Evolutionary conservation across 2,888 invertebrate genomes (phyloP), one percentile per base, ranked within the genome.

Genomic region (Lapara coniferarum): DNA sequence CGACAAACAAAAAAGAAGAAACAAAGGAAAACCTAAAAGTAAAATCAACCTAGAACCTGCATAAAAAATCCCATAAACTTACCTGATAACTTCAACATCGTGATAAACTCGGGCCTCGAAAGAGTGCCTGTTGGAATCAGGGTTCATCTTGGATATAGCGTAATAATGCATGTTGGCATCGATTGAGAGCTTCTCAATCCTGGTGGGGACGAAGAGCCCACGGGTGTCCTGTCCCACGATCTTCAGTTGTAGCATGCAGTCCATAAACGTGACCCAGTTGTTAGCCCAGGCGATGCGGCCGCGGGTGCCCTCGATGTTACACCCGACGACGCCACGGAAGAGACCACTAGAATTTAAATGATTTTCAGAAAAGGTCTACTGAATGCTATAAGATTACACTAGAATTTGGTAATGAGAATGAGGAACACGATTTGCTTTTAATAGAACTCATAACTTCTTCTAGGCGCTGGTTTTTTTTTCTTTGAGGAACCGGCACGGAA

Each of bases 181-280:
- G 57, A 97, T 96, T 16, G 95, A 94, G 0, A 97, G 85, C 78
- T 95, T 96, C 78, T 96, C 95, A 49, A 97, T 96, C 69, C 96
- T 95, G 0, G 97, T 97, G 0, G 98, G 98, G 0, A 97, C 95
- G 79, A 96, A 94, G 5, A 97, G 94, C 4, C 96, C 95, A 44
- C 97, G 94, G 0, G 96, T 95, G 74, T 96, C 95, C 70, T 95
- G 94, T 44, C 95, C 95, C 44, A 98, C 85, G 66, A 98, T 95
- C 78, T 96, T 95, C 78, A 97, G 95, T 88, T 98, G 98, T 14
- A 98, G 93, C 96, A 98, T 96, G 52, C 97, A 97, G 89, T 98
- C 98, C 91, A 98, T 95, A 87, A 98, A 98, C 4, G 97, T 95
- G 10, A 97, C 96, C 98, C 98, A 98, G 89, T 97, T 97, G 79